These are phyloP conservation scores for Austrolebias charrua DNA, from an alignment of 2,797 vertebrate genomes.

Conservation along the genomic window DNA sequence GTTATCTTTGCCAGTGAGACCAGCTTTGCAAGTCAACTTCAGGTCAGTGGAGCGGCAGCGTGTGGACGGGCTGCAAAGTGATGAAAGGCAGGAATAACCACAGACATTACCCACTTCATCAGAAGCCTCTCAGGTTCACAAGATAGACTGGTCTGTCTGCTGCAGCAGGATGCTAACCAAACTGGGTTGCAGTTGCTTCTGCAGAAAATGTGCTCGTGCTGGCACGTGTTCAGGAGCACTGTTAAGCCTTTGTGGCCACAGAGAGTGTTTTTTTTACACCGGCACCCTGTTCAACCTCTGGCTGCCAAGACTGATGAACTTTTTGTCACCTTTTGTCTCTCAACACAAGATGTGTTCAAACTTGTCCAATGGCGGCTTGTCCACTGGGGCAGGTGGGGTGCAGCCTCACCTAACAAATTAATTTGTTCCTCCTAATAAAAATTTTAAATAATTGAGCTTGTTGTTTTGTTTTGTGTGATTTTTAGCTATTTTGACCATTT, in stretches of 20 bases:
- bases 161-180: conserved; percentile 31
- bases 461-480: too few relatives aligned
- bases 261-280: conserved; percentile 18
- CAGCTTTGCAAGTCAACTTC: conserved; percentile 1
- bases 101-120: conserved; percentile 26
- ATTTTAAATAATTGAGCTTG: too few relatives aligned
- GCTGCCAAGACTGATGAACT: conserved; percentile 52
- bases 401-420: too few relatives aligned
- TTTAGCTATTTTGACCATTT: too few relatives aligned
- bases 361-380: neutral
- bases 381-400: too few relatives aligned
- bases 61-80: neutral
- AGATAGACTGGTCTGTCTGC: conserved; percentile 27
- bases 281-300: conserved; percentile 36
- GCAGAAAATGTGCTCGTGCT: conserved; percentile 19
- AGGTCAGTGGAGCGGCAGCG: conserved; percentile 22
- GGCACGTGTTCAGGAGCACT: conserved; percentile 10
- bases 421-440: too few relatives aligned
- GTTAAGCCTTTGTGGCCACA: conserved; percentile 12
- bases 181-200: conserved; percentile 37
- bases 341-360: conserved; percentile 11
- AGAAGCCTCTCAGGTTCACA: conserved; percentile 24
- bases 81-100: conserved; percentile 18
- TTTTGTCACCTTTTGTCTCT: conserved; percentile 40
- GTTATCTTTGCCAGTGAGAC: conserved; percentile 4